Percentiles rank a stretch among this genome's conserved stretches.
Conservation (phyloP, 2,888 invertebrate genomes). For the Dermolepida albohirtum region DNA sequence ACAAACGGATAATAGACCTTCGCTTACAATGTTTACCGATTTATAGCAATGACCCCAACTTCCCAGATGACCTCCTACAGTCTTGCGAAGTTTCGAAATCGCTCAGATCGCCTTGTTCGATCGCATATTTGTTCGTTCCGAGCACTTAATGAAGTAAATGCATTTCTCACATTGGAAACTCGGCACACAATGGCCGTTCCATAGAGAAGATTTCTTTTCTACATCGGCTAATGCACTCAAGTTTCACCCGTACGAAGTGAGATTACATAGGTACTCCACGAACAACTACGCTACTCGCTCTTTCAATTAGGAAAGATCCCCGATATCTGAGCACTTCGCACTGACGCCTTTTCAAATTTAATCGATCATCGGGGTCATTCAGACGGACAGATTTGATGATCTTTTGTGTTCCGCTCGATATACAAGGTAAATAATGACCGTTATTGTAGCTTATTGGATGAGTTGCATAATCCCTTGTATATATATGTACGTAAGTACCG, state of each 20-base stretch:
- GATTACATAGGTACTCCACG: conserved; percentile 8
- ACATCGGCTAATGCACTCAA: conserved; percentile 34
- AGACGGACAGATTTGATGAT: conserved; percentile 36
- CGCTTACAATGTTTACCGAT: conserved; percentile 32
- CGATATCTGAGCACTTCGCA: conserved; percentile 33
- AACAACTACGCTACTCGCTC: conserved; percentile 10
- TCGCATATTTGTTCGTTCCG: conserved; percentile 26
- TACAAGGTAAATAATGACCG: conserved; percentile 37
- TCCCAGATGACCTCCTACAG: conserved; percentile 35
- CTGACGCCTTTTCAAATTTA: conserved; percentile 38
- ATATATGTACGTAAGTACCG: conserved; percentile 6
- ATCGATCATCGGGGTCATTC: conserved; percentile 37
- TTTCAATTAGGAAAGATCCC: conserved; percentile 36
- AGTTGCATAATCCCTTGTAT: conserved; percentile 21
- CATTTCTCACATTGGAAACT: conserved; percentile 34
- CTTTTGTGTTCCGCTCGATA: conserved; percentile 38
- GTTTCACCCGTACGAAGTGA: conserved; percentile 11
- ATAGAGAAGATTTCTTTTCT: conserved; percentile 23
- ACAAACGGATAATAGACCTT: conserved; percentile 16
- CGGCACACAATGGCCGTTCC: conserved; percentile 27
- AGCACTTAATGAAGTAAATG: conserved; percentile 36
- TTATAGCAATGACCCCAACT: conserved; percentile 31
- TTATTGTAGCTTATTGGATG: conserved; percentile 29
- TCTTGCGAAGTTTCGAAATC: conserved; percentile 37
- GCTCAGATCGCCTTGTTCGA: conserved; percentile 26